A percentile compares a stretch with the other conserved stretches of the same genome.
Conservation (phyloP, 2,113 vertebrate species). For the Isurus oxyrinchus region DNA sequence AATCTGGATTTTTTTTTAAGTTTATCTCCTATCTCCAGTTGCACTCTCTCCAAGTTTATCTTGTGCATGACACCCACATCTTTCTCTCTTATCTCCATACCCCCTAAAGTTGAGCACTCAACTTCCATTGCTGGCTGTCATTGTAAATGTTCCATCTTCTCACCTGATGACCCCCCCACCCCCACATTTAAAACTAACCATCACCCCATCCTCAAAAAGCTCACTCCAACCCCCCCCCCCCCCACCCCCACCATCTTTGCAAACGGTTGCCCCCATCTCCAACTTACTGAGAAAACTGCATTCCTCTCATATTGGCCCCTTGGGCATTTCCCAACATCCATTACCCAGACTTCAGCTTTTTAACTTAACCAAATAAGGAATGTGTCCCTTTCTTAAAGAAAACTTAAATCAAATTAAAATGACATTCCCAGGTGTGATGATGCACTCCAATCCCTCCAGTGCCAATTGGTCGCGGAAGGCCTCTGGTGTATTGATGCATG, state of each 20-base stretch:
- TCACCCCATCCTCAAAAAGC: too few relatives aligned
- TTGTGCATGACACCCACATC: neutral
- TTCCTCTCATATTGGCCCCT: neutral
- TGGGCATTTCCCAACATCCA: neutral
- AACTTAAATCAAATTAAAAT: too few relatives aligned
- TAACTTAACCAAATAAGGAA: too few relatives aligned
- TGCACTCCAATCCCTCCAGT: too few relatives aligned
- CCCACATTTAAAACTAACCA: neutral
- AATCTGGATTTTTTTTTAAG: neutral
- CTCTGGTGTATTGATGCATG: too few relatives aligned
- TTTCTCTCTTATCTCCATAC: neutral
- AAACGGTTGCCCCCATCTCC: neutral
- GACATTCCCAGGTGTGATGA: too few relatives aligned
- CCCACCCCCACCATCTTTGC: neutral
- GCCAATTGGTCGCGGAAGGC: too few relatives aligned
- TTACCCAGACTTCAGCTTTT: neutral
- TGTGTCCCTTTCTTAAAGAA: too few relatives aligned
- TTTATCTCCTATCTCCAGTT: neutral
- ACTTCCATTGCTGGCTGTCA: neutral
- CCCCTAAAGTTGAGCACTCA: neutral
- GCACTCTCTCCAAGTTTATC: neutral
- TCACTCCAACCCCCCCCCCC: too few relatives aligned
- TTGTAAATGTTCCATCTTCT: neutral
- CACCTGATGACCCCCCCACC: too few relatives aligned
- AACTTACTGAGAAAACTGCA: neutral